Evolutionary conservation across 1,140 invertebrate species (phyloP).

Genomic region (Lepidurus apus): DNA sequence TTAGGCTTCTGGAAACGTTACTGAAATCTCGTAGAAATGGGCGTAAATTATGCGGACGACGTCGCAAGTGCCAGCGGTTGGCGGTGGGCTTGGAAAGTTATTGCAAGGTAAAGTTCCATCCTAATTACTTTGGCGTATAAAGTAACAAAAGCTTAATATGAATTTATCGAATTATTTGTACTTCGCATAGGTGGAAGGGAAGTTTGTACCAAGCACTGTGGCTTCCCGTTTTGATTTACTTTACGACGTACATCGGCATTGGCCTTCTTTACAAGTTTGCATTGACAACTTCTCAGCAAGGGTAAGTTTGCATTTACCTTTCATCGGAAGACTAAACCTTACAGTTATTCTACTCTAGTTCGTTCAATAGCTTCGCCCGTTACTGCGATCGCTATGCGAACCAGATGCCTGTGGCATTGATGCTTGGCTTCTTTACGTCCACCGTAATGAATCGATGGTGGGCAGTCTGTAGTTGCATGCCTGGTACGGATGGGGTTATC

Average conservation of each 20-base stretch:
- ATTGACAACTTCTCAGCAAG: not conserved
- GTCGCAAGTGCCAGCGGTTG: not conserved
- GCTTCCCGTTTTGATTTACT: conserved; percentile 29
- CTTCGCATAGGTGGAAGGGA: conserved; percentile 25
- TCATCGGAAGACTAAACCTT: not conserved
- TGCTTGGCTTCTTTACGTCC: conserved; percentile 32
- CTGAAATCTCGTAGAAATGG: not conserved
- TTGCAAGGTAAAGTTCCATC: not conserved
- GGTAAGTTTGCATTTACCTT: not conserved
- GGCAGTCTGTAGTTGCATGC: conserved; percentile 29
- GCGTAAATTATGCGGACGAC: not conserved
- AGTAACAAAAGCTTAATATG: not conserved
- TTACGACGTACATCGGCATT: conserved; percentile 22
- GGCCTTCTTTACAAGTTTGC: conserved; percentile 30
- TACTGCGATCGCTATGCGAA: conserved; percentile 29
- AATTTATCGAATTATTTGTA: not conserved
- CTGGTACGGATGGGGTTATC: conserved; percentile 32
- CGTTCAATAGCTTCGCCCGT: conserved; percentile 20
- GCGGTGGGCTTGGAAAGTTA: not conserved
- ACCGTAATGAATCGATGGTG: conserved; percentile 32
- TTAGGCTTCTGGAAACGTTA: too few relatives aligned
- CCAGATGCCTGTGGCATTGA: conserved; percentile 29
- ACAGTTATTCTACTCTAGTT: not conserved
- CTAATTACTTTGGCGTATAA: not conserved
- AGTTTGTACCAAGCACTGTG: conserved; percentile 31